Evolutionary conservation across 2,113 vertebrate genomes (phyloP), one percentile per base, ranked within the genome.

Genomic region (Lepus americanus): DNA sequence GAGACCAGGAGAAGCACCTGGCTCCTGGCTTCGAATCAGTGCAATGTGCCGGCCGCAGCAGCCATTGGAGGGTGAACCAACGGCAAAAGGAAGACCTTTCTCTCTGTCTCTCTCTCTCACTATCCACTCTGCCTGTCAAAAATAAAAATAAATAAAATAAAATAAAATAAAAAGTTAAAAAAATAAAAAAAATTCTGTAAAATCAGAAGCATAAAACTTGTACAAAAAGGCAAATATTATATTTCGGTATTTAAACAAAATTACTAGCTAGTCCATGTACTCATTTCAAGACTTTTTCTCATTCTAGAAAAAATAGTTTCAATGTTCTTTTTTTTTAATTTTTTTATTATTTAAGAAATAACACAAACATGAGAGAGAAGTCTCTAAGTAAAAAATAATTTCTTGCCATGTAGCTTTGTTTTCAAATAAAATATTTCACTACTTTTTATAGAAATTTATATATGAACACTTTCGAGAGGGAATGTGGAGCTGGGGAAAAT

Each of bases 201-300:
- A 82, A n/a, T 17, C 36, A 44, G 39, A 6, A 44, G 39, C 39
- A 44, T 6, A 44, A 44, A 44, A 44, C 39, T 44, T 6, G 39
- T 44, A 44, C 39, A 44, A 44, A 44, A 44, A 44, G 39, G 39
- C 39, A 44, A 44, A 44, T 44, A 6, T 5, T 44, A 44, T 44
- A 44, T 44, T 95, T 64, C 83, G 63, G 16, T 25, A 87, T 53
- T 92, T 82, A 76, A 86, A 33, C 29, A 13, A 74, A 70, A 69
- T 49, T 36, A 89, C 61, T 51, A 79, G 36, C 4, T 16, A 20
- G 13, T 77, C 12, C 39, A 44, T 44, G 39, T 55, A 25, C 0
- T 66, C 73, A 70, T 55, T 80, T 9, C 49, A 29, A 61, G 16
- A 27, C 9, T 49, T 16, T 39, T 63, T 72, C 20, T 29, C 25